Evolutionary conservation across 2,888 invertebrate genomes (phyloP), one percentile per base, ranked within the genome.

Genomic region (Branchipolynoe longqiensis): DNA sequence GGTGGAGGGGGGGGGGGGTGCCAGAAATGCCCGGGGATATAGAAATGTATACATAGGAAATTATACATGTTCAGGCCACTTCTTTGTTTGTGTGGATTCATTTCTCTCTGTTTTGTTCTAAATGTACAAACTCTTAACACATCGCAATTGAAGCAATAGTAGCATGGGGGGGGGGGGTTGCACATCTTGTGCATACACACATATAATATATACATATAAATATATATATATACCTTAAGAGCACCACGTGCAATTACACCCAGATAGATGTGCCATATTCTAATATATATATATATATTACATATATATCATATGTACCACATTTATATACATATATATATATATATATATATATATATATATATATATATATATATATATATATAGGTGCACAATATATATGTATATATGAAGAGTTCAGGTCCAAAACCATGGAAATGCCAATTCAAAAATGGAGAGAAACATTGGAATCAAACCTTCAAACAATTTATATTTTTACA

Each of bases 1-100:
- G n/a, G n/a, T n/a, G n/a, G n/a, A n/a, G n/a, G n/a, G n/a, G n/a
- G n/a, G n/a, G 62, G 31, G 62, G 31, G 31, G 31, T 31, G 31
- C 38, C 69, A 18, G 36, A 69, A 69, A 69, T 69, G 69, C 69
- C 69, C 69, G 38, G 69, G 69, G 69, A 38, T 33, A 69, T 69
- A 33, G 18, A 36, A 36, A 69, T 38, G 18, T n/a, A 14, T 33
- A 12, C 48, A n/a, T 31, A 62, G 62, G 12, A 69, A 22, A n/a
- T 69, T n/a, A 48, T 18, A 38, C 38, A 69, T 1, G 1, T 69
- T 69, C 69, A 69, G 38, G 69, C 38, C 69, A 36, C 36, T 69
- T 6, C 25, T 14, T 69, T 38, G 8, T 69, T 36, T n/a, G n/a
- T n/a, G n/a, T n/a, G n/a, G n/a, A n/a, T n/a, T n/a, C n/a, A n/a